Percentiles rank a stretch among this genome's conserved stretches.
These are phyloP conservation scores for Tenualosa thibaudeaui DNA, from an alignment of 2,797 vertebrate genomes.

Conservation along the genomic window DNA sequence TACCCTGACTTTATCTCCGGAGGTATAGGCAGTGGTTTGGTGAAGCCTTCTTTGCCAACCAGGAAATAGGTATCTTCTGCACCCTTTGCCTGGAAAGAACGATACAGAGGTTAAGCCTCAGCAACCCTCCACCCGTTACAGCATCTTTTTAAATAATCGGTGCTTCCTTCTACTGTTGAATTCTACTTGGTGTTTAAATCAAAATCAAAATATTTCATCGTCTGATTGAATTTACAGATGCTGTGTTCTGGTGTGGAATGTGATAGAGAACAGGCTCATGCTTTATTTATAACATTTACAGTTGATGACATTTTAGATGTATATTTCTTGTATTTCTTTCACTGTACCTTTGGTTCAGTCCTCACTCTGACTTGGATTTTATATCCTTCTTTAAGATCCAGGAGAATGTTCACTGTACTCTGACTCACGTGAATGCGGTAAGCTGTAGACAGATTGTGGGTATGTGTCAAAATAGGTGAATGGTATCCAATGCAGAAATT, in stretches of 20 bases:
- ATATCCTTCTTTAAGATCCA: slow-evolving; percentile 73
- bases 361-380: slow-evolving; percentile 70
- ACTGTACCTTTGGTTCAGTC: slow-evolving; percentile 74
- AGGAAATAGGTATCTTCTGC: slow-evolving; percentile 79
- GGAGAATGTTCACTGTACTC: slow-evolving; percentile 72
- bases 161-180: not conserved
- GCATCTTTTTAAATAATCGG: not conserved
- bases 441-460: slow-evolving; percentile 55
- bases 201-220: not conserved
- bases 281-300: not conserved
- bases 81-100: slow-evolving; percentile 70
- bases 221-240: not conserved
- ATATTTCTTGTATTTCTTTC: not conserved
- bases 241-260: not conserved
- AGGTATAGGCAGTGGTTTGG: slow-evolving; percentile 73
- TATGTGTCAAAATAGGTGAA: not conserved
- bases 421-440: slow-evolving; percentile 78
- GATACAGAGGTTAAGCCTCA: not conserved
- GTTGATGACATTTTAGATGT: not conserved
- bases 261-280: not conserved
- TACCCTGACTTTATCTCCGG: slow-evolving; percentile 64
- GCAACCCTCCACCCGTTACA: not conserved
- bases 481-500: not conserved
- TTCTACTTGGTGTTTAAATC: not conserved
- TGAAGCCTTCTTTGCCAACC: slow-evolving; percentile 75